Evolutionary conservation across 2,888 invertebrate species (phyloP).

Genomic region (Orthonevra nobilis): DNA sequence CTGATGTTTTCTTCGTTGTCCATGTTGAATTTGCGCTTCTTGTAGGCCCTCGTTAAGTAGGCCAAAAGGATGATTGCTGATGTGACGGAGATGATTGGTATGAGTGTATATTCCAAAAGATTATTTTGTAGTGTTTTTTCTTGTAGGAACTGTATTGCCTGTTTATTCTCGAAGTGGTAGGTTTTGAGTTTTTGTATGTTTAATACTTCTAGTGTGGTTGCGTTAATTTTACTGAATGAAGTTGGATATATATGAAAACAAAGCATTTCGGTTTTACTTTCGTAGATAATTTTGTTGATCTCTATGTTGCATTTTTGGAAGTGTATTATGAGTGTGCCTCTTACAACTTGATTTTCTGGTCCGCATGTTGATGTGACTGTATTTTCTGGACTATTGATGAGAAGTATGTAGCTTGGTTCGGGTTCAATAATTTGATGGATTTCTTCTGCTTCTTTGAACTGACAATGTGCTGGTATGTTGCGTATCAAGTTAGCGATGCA

Average conservation of each 20-base stretch:
- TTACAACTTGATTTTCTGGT: background rate
- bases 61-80: background rate
- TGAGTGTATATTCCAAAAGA: background rate
- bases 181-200: conserved; percentile 22
- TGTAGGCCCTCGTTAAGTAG: background rate
- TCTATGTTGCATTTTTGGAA: conserved; percentile 9
- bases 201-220: conserved; percentile 2
- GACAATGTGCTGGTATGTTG: conserved; percentile 37
- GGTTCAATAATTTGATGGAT: conserved; percentile 16
- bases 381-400: conserved; percentile 17
- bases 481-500: conserved; percentile 20
- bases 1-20: background rate
- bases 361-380: conserved; percentile 22
- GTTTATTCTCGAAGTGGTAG: background rate
- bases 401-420: conserved; percentile 30
- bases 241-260: conserved; percentile 23
- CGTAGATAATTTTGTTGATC: conserved; percentile 9
- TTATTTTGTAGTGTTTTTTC: conserved; percentile 1
- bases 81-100: background rate
- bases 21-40: background rate
- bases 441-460: conserved; percentile 7
- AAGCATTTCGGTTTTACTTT: conserved; percentile 1
- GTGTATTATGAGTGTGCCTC: conserved; percentile 15
- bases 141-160: no score
- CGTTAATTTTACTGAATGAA: conserved; percentile 4